Conservation (phyloP, 2,113 vertebrate genomes). For the Pipra filicauda region DNA sequence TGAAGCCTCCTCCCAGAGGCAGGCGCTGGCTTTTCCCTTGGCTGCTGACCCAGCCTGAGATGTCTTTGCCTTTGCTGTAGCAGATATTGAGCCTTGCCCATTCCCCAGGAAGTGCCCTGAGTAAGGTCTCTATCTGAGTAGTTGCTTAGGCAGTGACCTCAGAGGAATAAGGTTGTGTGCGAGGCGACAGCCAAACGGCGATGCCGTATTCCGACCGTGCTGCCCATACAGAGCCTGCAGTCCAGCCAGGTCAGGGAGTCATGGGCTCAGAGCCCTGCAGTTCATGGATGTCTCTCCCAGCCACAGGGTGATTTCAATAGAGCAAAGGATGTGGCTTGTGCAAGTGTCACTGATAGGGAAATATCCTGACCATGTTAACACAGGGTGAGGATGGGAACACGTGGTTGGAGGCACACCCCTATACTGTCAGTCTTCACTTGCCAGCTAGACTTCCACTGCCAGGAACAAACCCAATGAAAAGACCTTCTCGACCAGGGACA, state of each 20-base stretch:
- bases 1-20: conserved; percentile 34
- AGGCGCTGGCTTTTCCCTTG: conserved; percentile 17
- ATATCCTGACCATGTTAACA: background rate
- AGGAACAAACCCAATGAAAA: background rate
- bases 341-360: background rate
- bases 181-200: background rate
- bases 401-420: background rate
- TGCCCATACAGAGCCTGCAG: background rate
- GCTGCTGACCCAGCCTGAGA: conserved; percentile 33
- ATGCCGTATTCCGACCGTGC: accelerated
- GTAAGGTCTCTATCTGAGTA: background rate
- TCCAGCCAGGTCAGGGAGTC: background rate
- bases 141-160: background rate
- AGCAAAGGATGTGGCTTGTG: background rate
- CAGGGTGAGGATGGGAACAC: background rate
- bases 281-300: background rate
- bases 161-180: background rate
- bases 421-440: background rate
- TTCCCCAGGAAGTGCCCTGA: background rate
- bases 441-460: background rate
- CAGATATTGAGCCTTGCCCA: background rate
- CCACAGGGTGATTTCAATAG: background rate
- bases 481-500: background rate
- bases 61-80: conserved; percentile 37
- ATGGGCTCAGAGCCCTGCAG: background rate